phyloP scores from a whole-genome alignment of 2,888 invertebrate genomes.

The Cybosia mesomella region DNA sequence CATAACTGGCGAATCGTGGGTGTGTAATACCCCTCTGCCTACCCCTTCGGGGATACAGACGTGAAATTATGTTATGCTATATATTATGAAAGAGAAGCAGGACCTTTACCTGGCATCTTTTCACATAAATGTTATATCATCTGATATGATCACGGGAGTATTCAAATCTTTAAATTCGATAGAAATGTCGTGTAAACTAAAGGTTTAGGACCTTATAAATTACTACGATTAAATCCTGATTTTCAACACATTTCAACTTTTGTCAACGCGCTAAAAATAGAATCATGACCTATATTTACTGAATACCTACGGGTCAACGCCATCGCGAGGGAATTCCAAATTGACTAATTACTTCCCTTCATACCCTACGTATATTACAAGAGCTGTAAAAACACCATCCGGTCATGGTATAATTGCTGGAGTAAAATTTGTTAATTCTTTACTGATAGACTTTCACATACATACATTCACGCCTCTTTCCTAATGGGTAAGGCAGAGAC shows the following conservation, averaged over 20 bases:
- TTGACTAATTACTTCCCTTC: slow-evolving; percentile 38
- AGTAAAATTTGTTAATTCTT: slow-evolving; percentile 12
- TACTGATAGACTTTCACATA: not conserved
- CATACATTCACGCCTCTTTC: not conserved
- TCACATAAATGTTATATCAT: no score
- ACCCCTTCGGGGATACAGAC: no score
- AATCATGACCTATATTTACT: slow-evolving; percentile 4
- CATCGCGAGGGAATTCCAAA: not conserved
- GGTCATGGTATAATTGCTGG: slow-evolving; percentile 17
- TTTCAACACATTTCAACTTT: not conserved
- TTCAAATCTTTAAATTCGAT: not conserved
- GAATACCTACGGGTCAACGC: not conserved
- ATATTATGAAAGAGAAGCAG: no score
- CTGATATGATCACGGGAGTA: no score
- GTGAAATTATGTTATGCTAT: no score
- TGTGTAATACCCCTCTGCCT: no score
- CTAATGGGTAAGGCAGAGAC: no score
- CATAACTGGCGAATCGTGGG: no score
- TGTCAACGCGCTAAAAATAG: not conserved
- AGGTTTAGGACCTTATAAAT: not conserved
- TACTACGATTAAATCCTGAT: not conserved
- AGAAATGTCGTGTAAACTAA: not conserved
- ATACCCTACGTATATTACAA: slow-evolving; percentile 36
- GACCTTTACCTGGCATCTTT: no score
- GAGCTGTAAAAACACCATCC: slow-evolving; percentile 24